Base-by-base conservation (phyloP, 2,888 invertebrate genomes). In the Dasypogon diadema region DNA sequence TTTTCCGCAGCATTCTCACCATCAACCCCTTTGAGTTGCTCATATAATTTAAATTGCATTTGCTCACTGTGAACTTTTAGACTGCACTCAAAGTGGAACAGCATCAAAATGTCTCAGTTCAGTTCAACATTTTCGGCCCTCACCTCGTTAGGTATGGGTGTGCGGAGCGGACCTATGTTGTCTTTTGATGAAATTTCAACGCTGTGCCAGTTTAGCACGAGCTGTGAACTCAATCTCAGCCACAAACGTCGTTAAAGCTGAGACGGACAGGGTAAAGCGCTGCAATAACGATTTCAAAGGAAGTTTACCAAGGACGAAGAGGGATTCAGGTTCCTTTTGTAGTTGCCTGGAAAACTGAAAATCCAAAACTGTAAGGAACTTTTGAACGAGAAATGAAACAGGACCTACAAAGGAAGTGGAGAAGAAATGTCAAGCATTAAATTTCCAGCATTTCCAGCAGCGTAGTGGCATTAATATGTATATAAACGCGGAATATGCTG, bases 11-110 rank as follows among this genome's bases (percentile, higher is more conserved):
- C 42, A 42, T 3, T 42, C 0, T 42, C 42, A n/a, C 0, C 12
- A 21, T 3, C 2, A 21, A 21, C 16, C 6, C 51, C 18, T 18
- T 51, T 51, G 4, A 51, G 18, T 51, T 21, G 21, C 37, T 26
- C 18, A 34, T 42, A 18, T 37, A 63, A 63, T 37, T 63, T 34
- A 63, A 63, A 63, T 42, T 63, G 63, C 60, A 60, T 26, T 60
- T 60, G 6, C 37, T 26, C 51, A 18, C 51, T 21, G 6, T 5
- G 12, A 51, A 21, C 51, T 21, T 4, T 0, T 12, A 21, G 18
- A 0, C 18, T 16, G 51, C 14, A 51, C 18, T 51, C 8, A 51
- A 21, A 51, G 21, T 21, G 51, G 8, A 51, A 51, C 21, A 51
- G 21, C 18, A 51, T 51, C 18, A 51, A 51, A 51, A 21, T 51